These are phyloP conservation scores for Acheta domesticus DNA, from an alignment of 2,888 invertebrate genomes.

Conservation along the genomic window DNA sequence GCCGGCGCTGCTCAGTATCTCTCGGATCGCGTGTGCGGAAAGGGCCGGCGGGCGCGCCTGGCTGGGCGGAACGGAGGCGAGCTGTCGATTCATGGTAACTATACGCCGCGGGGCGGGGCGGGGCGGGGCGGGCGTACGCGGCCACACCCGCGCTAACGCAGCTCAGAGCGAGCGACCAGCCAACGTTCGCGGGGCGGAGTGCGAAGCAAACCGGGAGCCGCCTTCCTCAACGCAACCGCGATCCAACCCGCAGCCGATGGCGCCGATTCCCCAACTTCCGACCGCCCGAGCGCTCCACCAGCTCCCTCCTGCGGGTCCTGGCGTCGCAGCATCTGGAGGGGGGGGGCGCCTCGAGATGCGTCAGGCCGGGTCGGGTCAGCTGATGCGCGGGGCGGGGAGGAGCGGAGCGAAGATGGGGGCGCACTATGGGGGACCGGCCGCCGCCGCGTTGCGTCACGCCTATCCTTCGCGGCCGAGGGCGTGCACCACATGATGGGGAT, in stretches of 20 bases:
- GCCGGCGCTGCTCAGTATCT: slow-evolving; percentile 51
- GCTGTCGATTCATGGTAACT: slow-evolving; percentile 5
- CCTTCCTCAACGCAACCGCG: too few species aligned
- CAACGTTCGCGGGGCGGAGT: slow-evolving; percentile 31
- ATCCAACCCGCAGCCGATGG: too few species aligned
- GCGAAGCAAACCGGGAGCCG: slow-evolving; percentile 30
- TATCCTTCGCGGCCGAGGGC: slow-evolving; percentile 21
- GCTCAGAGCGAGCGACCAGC: slow-evolving; percentile 23
- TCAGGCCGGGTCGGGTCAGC: too few species aligned
- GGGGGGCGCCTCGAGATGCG: too few species aligned
- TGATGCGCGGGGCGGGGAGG: not conserved
- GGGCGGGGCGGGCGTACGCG: slow-evolving; percentile 20
- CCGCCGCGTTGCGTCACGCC: not conserved
- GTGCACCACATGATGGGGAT: slow-evolving; percentile 22
- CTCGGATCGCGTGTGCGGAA: slow-evolving; percentile 46
- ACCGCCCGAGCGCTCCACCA: too few species aligned
- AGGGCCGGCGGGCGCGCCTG: slow-evolving; percentile 39
- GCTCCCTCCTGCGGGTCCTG: too few species aligned
- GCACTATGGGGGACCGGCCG: slow-evolving; percentile 32
- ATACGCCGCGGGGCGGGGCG: not conserved
- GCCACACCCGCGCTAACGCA: too few species aligned
- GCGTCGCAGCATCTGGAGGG: too few species aligned
- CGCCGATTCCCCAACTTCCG: too few species aligned
- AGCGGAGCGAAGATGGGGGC: slow-evolving; percentile 30
- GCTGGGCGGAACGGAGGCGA: slow-evolving; percentile 33